phyloP scores from a whole-genome alignment of 2,113 vertebrate species.

The Nansenia antarctica region DNA sequence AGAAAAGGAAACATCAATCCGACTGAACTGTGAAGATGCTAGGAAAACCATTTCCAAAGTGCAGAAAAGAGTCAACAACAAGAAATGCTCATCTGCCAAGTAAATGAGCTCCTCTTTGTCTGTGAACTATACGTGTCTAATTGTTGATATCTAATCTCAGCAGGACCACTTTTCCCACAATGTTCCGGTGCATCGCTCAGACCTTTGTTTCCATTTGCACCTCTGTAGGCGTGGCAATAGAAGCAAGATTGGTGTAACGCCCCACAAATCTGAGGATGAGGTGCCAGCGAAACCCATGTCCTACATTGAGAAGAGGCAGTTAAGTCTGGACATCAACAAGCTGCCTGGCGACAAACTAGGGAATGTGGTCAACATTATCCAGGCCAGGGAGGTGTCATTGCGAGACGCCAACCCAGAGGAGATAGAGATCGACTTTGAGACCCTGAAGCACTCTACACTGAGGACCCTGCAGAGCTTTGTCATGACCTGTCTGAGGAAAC shows the following conservation, averaged over 20 bases:
- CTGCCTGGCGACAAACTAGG: slow-evolving; percentile 86
- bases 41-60: slow-evolving; percentile 51
- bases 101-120: not conserved
- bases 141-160: not conserved
- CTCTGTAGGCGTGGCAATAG: slow-evolving; percentile 70
- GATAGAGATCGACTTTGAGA: slow-evolving; percentile 89
- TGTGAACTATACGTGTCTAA: not conserved
- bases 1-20: slow-evolving; percentile 39
- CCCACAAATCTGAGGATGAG: slow-evolving; percentile 66
- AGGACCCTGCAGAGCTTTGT: slow-evolving; percentile 85
- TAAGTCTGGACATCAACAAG: slow-evolving; percentile 87
- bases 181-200: not conserved
- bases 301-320: slow-evolving; percentile 85
- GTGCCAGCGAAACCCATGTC: slow-evolving; percentile 74
- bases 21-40: slow-evolving; percentile 31
- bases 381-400: slow-evolving; percentile 78
- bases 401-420: slow-evolving; percentile 75
- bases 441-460: slow-evolving; percentile 85
- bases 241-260: slow-evolving; percentile 32
- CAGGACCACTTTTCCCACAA: not conserved
- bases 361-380: slow-evolving; percentile 83
- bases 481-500: slow-evolving; percentile 77
- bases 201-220: not conserved
- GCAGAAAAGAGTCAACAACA: slow-evolving; percentile 63
- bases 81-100: not conserved